Evolutionary conservation across 2,888 invertebrate species (phyloP).

Genomic region (Pachydiplax longipennis): DNA sequence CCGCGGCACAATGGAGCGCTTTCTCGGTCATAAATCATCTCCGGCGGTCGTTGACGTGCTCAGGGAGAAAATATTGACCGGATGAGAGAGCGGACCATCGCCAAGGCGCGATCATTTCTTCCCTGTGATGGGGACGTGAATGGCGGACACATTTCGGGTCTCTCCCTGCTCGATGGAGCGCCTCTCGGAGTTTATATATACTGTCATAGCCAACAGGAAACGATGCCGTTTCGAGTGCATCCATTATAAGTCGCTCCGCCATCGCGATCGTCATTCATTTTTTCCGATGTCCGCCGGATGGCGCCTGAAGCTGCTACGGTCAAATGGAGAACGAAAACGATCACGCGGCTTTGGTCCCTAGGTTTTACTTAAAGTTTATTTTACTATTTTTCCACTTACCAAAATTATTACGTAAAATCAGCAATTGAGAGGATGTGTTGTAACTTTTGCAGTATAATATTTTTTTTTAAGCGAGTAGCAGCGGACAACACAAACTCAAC

Average conservation of each 20-base stretch:
- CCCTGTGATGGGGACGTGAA: background rate
- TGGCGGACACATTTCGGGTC: background rate
- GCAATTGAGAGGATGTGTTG: too few relatives aligned
- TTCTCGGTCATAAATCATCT: background rate
- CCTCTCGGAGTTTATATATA: background rate
- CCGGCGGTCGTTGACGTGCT: slow-evolving; percentile 8
- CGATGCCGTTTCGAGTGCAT: background rate
- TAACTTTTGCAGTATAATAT: too few relatives aligned
- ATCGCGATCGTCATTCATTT: background rate
- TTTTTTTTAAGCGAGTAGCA: too few relatives aligned
- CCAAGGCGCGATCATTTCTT: background rate
- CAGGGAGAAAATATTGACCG: slow-evolving; percentile 25
- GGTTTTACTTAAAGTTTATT: background rate
- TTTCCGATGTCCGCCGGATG: background rate
- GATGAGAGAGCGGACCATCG: background rate
- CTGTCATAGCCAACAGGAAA: background rate
- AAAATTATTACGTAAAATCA: too few relatives aligned
- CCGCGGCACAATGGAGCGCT: background rate
- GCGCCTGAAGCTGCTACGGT: background rate
- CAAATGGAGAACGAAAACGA: background rate
- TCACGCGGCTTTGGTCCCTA: background rate
- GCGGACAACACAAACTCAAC: too few relatives aligned
- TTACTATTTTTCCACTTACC: too few relatives aligned
- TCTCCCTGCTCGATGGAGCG: background rate
- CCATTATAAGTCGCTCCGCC: background rate